phyloP scores from a whole-genome alignment of 1,140 invertebrate genomes.

The Teleopsis dalmanni region DNA sequence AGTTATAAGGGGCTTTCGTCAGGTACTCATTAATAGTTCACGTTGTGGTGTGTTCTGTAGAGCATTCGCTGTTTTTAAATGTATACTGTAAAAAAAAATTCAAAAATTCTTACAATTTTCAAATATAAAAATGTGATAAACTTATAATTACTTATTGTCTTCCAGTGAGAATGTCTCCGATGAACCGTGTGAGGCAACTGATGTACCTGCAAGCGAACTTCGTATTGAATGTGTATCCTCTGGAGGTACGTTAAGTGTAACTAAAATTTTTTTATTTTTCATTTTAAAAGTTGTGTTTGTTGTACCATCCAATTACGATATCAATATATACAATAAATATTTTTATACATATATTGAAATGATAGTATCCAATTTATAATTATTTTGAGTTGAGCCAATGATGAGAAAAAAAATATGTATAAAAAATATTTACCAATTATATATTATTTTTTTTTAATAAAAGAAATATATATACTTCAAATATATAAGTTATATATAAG shows the following conservation, averaged over 20 bases:
- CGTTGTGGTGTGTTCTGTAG: constrained; percentile 38
- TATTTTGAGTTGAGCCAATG: too few relatives aligned
- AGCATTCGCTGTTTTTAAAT: constrained; percentile 38
- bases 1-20: constrained; percentile 15
- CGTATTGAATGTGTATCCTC: constrained; percentile 43
- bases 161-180: constrained; percentile 42
- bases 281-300: neutral
- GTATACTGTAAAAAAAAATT: constrained; percentile 25
- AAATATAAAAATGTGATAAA: neutral
- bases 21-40: constrained; percentile 31
- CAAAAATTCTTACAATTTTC: neutral
- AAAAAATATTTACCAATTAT: too few relatives aligned
- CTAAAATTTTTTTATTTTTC: constrained; percentile 16
- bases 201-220: constrained; percentile 45
- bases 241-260: constrained; percentile 42
- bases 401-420: too few relatives aligned
- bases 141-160: constrained; percentile 36
- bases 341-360: too few relatives aligned
- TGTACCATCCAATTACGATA: too few relatives aligned
- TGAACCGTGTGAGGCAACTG: constrained; percentile 42
- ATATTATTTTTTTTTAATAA: too few relatives aligned
- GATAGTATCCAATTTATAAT: too few relatives aligned
- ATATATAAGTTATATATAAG: too few relatives aligned
- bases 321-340: too few relatives aligned
- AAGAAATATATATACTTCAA: too few relatives aligned